Conservation (phyloP, 2,113 vertebrate genomes). For the Gymnobelideus leadbeateri region DNA sequence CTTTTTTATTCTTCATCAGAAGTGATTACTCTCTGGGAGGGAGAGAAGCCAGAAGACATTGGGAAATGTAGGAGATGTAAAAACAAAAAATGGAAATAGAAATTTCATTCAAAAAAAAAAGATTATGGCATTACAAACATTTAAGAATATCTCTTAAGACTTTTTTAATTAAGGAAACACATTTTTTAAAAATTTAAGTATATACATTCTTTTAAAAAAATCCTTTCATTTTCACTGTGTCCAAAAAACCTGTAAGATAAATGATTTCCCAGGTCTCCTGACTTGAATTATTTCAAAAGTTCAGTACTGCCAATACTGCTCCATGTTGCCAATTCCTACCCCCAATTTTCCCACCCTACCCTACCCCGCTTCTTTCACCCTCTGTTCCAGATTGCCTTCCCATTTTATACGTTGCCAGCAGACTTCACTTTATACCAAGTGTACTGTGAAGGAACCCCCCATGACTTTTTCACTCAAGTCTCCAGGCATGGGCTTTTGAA, state of each 20-base stretch:
- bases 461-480: not conserved
- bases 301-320: not conserved
- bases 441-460: not conserved
- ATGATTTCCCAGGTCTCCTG: not conserved
- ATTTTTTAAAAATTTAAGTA: not conserved
- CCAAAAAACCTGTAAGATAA: not conserved
- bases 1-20: not conserved
- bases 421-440: not conserved
- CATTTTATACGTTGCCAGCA: slow-evolving; percentile 10
- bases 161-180: not conserved
- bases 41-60: not conserved
- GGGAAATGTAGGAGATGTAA: not conserved
- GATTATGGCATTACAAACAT: not conserved
- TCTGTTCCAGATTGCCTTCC: not conserved
- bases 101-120: not conserved
- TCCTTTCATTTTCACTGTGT: not conserved
- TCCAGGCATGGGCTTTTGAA: not conserved
- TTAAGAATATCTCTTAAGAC: not conserved
- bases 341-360: not conserved
- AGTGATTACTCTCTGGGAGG: not conserved
- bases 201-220: not conserved
- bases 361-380: not conserved
- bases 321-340: not conserved
- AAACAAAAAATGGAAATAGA: not conserved
- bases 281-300: not conserved